A percentile compares a stretch with the other conserved stretches of the same genome.
These are phyloP conservation scores for Phataginus tetradactyla DNA, from an alignment of 2,797 vertebrate genomes.

Conservation along the genomic window DNA sequence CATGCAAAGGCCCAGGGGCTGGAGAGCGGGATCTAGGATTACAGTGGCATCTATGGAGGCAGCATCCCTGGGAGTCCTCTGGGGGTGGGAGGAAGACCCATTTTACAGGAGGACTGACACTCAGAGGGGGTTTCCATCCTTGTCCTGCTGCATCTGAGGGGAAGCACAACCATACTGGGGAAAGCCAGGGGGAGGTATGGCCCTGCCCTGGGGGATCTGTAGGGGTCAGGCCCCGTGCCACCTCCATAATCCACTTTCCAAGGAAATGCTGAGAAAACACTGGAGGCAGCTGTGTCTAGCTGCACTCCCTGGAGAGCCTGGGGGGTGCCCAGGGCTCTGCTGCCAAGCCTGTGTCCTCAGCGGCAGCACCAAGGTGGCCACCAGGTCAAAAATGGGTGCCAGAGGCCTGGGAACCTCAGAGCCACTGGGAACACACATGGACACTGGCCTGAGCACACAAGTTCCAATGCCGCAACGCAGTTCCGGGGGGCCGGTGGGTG, in stretches of 20 bases:
- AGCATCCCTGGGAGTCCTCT: neutral
- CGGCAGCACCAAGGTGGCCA: neutral
- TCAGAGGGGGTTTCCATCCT: neutral
- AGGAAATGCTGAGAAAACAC: neutral
- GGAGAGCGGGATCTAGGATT: neutral
- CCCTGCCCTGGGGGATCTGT: neutral
- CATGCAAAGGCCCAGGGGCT: neutral
- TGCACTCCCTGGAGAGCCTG: neutral
- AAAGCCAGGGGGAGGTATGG: neutral
- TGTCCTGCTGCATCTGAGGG: neutral
- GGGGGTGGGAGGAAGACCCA: neutral
- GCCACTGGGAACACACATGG: neutral
- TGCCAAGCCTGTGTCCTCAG: too few relatives aligned
- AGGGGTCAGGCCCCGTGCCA: neutral
- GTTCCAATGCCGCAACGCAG: too few relatives aligned
- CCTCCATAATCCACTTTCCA: neutral
- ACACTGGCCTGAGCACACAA: neutral
- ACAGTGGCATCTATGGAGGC: neutral
- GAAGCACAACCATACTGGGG: neutral
- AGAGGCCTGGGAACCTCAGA: neutral
- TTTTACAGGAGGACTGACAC: neutral
- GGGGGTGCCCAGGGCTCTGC: neutral
- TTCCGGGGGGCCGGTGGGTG: neutral
- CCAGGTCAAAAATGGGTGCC: neutral
- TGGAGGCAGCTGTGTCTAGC: neutral